These are phyloP conservation scores for Chrysochloris asiatica DNA, from an alignment of 2,113 vertebrate species.

Conservation along the genomic window DNA sequence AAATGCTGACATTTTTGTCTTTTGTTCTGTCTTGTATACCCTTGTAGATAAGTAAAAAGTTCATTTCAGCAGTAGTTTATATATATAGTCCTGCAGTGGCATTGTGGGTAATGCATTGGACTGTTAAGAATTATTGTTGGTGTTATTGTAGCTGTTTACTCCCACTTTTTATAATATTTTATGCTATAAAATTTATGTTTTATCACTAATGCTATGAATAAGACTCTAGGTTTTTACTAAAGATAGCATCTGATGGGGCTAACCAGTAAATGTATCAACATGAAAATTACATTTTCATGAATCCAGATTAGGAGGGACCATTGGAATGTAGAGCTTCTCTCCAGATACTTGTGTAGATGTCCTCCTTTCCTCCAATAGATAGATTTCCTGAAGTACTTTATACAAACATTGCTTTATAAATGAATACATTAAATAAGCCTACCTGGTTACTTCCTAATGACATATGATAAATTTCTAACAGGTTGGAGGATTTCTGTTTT, in stretches of 20 bases:
- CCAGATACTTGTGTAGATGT: neutral
- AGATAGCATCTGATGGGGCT: neutral
- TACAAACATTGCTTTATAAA: neutral
- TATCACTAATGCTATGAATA: neutral
- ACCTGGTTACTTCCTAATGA: neutral
- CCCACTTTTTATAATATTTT: neutral
- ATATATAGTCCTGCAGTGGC: too few relatives aligned
- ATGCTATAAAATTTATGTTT: neutral
- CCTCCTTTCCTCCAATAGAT: neutral
- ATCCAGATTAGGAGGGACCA: neutral
- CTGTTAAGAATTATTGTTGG: too few relatives aligned
- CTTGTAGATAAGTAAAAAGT: neutral
- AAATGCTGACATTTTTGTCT: too few relatives aligned
- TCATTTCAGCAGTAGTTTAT: too few relatives aligned
- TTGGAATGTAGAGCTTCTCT: neutral
- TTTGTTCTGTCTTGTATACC: neutral
- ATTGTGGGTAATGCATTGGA: too few relatives aligned
- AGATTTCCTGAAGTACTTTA: neutral
- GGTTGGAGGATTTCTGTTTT: neutral
- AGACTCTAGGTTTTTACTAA: neutral
- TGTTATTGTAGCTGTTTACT: neutral
- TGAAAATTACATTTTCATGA: slow-evolving; percentile 36
- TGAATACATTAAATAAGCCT: neutral
- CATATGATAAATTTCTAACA: neutral
- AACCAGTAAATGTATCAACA: neutral